A percentile compares a stretch with the other conserved stretches of the same genome.
phyloP scores from a whole-genome alignment of 2,888 invertebrate species.

The Mechanitis messenoides region DNA sequence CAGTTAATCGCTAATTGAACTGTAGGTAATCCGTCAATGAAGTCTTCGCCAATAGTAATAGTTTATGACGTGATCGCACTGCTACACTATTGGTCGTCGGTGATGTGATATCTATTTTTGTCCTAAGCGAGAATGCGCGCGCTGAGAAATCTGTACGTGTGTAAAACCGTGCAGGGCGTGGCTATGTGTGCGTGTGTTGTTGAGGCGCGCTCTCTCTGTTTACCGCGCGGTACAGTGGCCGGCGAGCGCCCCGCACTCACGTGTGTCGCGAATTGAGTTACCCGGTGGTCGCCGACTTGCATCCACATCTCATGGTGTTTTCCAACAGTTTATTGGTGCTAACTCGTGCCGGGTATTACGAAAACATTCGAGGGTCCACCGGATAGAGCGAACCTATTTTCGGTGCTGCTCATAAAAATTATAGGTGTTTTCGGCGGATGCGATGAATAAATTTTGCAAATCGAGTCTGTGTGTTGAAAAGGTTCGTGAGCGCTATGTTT shows the following conservation, averaged over 20 bases:
- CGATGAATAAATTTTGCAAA: slow-evolving; percentile 76
- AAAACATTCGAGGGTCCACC: slow-evolving; percentile 48
- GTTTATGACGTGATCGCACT: slow-evolving; percentile 52
- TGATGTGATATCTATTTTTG: slow-evolving; percentile 71
- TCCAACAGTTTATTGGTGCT: slow-evolving; percentile 61
- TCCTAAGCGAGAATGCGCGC: slow-evolving; percentile 58
- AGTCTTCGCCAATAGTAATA: slow-evolving; percentile 55
- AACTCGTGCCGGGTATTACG: slow-evolving; percentile 53
- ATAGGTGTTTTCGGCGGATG: slow-evolving; percentile 72
- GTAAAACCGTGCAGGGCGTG: slow-evolving; percentile 32
- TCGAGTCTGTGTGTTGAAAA: slow-evolving; percentile 73
- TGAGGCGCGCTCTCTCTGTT: slow-evolving; percentile 68
- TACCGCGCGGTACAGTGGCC: slow-evolving; percentile 74
- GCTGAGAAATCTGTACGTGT: slow-evolving; percentile 41
- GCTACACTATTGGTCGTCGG: slow-evolving; percentile 51
- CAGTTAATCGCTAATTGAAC: slow-evolving; percentile 72
- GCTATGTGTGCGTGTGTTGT: slow-evolving; percentile 65
- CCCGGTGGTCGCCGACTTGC: slow-evolving; percentile 58
- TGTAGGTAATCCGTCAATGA: slow-evolving; percentile 66
- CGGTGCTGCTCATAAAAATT: slow-evolving; percentile 64
- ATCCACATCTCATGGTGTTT: slow-evolving; percentile 63
- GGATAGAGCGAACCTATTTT: slow-evolving; percentile 49
- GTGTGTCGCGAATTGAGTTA: slow-evolving; percentile 61
- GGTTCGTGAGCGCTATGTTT: slow-evolving; percentile 71
- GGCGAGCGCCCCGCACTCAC: slow-evolving; percentile 82